Evolutionary conservation across 2,888 invertebrate species (phyloP).

Genomic region (Caenorhabditis parvicauda): DNA sequence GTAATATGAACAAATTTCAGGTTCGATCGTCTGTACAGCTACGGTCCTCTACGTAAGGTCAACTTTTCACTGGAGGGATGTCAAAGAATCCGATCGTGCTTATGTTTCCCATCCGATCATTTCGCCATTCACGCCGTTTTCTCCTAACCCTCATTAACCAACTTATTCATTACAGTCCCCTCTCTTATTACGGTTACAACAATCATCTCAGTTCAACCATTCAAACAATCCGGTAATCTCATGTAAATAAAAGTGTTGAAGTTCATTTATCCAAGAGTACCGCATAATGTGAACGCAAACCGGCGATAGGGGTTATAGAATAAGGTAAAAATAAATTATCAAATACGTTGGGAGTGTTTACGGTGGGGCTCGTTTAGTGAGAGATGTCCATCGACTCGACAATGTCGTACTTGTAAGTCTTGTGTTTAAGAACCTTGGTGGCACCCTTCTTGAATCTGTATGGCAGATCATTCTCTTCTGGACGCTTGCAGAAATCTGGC

Average conservation of each 20-base stretch:
- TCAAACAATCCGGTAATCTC: no score
- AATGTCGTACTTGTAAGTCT: constrained; percentile 59
- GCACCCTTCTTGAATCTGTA: constrained; percentile 54
- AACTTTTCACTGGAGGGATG: constrained; percentile 50
- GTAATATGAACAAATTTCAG: constrained; percentile 10
- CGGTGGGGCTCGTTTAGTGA: constrained; percentile 18
- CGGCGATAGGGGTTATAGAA: no score
- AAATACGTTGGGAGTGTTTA: no score
- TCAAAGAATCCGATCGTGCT: constrained; percentile 41
- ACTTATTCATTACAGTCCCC: no score
- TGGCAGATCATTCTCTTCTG: constrained; percentile 50
- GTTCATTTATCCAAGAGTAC: no score
- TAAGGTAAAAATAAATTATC: no score
- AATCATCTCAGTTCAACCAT: no score
- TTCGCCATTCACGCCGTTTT: constrained; percentile 45
- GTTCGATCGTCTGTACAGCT: constrained; percentile 37
- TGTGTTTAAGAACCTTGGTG: constrained; percentile 57
- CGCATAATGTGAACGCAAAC: no score
- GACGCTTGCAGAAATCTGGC: constrained; percentile 57
- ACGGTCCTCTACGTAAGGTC: constrained; percentile 40
- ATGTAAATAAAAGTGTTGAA: no score
- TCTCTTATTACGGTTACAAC: no score
- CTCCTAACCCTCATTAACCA: no score
- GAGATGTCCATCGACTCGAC: constrained; percentile 59
- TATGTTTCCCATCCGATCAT: constrained; percentile 58